Evolutionary conservation across 2,888 invertebrate species (phyloP), one percentile per base, ranked within the genome.

Genomic region (Drosophila macrothrix): DNA sequence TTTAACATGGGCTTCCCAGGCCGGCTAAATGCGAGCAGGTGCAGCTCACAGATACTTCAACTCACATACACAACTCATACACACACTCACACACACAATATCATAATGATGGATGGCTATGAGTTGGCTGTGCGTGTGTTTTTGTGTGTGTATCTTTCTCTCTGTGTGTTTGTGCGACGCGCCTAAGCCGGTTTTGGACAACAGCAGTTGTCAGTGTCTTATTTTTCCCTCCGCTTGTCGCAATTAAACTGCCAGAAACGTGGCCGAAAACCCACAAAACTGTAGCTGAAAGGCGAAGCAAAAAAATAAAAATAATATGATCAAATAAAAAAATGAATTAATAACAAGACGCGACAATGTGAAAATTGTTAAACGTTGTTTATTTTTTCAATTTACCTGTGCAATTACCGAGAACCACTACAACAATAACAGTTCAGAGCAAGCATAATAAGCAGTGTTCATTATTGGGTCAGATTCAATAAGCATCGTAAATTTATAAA

Each of bases 201-300:
- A 83, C 88, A 85, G 82, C 84, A 87, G 89, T 88, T 88, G 88
- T 69, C 77, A 67, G 76, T 72, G 75, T 64, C 62, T 80, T 70
- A 74, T 83, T 73, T 72, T 60, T 59, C 76, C 80, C 54, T 14
- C 9, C 28, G 9, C 56, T 60, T 87, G 78, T 72, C 84, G 76
- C 88, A 87, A 90, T 90, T 90, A 90, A 90, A 84, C 80, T 83
- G 90, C 83, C 90, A 84, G 70, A 72, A 74, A 88, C 83, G 68
- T 84, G 82, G 69, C 65, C 68, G 72, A 90, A 88, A 88, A 82
- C 90, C 90, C 83, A 85, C 88, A 88, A 90, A 77, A 78, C 59
- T 74, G 55, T 82, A 79, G 56, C 78, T 67, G 74, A 60, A 82
- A 54, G 22, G 16, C n/a, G 12, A 28, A 7, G 14, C 22, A 53